Percentiles rank a stretch among this genome's conserved stretches.
Evolutionary conservation across 2,888 invertebrate species (phyloP).

Genomic region (Oegoconia quadripuncta): DNA sequence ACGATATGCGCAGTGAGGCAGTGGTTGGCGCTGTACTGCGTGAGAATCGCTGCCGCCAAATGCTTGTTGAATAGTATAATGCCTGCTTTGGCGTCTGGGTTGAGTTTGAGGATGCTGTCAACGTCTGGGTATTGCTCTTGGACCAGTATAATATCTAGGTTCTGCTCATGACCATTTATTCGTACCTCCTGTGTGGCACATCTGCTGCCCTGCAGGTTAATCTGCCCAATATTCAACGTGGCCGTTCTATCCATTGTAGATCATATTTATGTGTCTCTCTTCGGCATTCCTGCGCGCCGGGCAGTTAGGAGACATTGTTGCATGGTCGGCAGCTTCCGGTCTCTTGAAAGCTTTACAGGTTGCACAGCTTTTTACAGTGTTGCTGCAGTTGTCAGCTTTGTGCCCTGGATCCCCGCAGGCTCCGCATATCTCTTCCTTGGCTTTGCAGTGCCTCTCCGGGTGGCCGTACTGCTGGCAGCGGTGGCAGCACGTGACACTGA

Average conservation of each 20-base stretch:
- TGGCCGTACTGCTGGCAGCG: constrained; percentile 22
- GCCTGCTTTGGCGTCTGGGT: background rate
- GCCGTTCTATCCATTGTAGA: too few species aligned
- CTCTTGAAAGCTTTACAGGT: too few species aligned
- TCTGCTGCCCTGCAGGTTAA: background rate
- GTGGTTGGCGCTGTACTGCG: background rate
- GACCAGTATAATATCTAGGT: background rate
- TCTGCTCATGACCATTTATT: background rate
- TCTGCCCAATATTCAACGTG: background rate
- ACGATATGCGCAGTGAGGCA: background rate
- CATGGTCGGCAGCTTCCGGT: too few species aligned
- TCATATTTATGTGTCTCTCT: too few species aligned
- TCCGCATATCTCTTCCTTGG: constrained; percentile 3
- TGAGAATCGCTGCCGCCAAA: background rate
- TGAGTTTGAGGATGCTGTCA: background rate
- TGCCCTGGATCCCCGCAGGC: constrained; percentile 14
- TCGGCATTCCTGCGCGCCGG: background rate
- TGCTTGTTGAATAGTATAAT: background rate
- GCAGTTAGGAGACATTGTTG: too few species aligned
- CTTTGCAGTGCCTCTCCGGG: constrained; percentile 17
- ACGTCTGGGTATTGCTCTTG: background rate
- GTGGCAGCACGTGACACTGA: constrained; percentile 17
- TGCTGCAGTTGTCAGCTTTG: too few species aligned
- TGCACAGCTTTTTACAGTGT: too few species aligned
- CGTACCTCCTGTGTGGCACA: background rate